Evolutionary conservation across 2,797 vertebrate genomes (phyloP).

Genomic region (Huso huso): DNA sequence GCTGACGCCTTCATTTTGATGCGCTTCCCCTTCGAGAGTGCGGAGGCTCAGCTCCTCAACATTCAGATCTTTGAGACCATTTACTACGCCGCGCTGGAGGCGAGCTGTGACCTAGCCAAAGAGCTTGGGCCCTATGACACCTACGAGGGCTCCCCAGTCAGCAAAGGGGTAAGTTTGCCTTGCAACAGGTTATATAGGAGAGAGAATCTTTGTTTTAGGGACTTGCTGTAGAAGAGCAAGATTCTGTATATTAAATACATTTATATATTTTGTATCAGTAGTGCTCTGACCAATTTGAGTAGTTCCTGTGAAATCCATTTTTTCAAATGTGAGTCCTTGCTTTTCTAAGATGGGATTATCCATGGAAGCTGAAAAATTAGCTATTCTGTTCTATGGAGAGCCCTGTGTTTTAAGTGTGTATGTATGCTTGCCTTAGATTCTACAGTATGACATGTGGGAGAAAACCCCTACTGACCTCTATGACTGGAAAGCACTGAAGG

Average conservation of each 20-base stretch:
- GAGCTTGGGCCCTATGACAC: constrained; percentile 78
- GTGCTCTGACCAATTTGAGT: too few species aligned
- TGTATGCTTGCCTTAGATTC: constrained; percentile 50
- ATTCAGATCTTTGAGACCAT: constrained; percentile 94
- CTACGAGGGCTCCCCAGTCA: constrained; percentile 81
- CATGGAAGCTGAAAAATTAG: too few species aligned
- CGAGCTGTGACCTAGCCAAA: constrained; percentile 81
- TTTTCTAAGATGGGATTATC: too few species aligned
- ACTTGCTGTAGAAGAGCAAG: too few species aligned
- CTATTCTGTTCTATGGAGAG: too few species aligned
- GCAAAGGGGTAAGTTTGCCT: constrained; percentile 75
- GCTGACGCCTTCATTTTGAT: constrained; percentile 94
- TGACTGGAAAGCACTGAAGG: constrained; percentile 84
- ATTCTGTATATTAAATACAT: too few species aligned
- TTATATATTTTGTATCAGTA: too few species aligned
- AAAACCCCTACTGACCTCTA: constrained; percentile 77
- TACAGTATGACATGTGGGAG: constrained; percentile 96
- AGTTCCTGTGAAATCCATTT: too few species aligned
- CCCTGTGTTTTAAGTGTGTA: neutral
- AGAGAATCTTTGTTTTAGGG: too few species aligned
- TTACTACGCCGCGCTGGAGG: constrained; percentile 84
- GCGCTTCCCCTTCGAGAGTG: constrained; percentile 86
- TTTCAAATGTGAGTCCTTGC: too few species aligned
- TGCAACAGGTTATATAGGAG: neutral
- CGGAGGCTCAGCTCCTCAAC: constrained; percentile 84